Evolutionary conservation across 2,888 invertebrate species (phyloP), one percentile per base, ranked within the genome.

Genomic region (Drosophila subquinaria): DNA sequence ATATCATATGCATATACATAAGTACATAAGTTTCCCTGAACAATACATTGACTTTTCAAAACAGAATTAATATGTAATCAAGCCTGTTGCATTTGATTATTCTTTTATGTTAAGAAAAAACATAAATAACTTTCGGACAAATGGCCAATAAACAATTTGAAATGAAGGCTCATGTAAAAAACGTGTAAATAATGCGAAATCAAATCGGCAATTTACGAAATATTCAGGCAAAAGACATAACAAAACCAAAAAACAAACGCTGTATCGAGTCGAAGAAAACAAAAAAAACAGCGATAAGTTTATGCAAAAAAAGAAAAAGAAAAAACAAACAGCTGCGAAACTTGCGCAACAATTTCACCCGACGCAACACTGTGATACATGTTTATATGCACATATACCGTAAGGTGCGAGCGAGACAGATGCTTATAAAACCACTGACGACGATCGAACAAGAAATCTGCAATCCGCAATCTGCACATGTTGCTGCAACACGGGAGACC

Each of bases 271-370:
- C 30, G 27, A 67, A 51, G 17, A 51, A 81, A 82, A 72, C 64
- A 64, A 68, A 68, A 68, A 68, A 52, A 48, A 59, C 62, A 53
- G 40, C 48, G 33, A 68, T 38, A 43, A 61, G 50, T 70, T 73
- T 76, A 77, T 74, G 75, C 75, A 89, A 64, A 59, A 66, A 65
- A 52, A 63, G 83, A 67, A 57, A 50, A 71, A 52, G 55, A 63
- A 63, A 57, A 65, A 52, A 66, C 87, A 75, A 42, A 52, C 65
- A 77, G 68, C 61, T 67, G 67, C 62, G 57, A 65, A 68, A 53
- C 67, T 88, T 88, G 77, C 80, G 73, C 88, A 89, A 89, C 70
- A 80, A 89, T 85, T 84, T 88, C 82, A 76, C 88, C 70, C 68
- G 10, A 68, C 71, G 73, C 69, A 73, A 67, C 59, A 80, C 35